Evolutionary conservation across 2,888 invertebrate genomes (phyloP), one percentile per base, ranked within the genome.

Genomic region (Zeuzera pyrina): DNA sequence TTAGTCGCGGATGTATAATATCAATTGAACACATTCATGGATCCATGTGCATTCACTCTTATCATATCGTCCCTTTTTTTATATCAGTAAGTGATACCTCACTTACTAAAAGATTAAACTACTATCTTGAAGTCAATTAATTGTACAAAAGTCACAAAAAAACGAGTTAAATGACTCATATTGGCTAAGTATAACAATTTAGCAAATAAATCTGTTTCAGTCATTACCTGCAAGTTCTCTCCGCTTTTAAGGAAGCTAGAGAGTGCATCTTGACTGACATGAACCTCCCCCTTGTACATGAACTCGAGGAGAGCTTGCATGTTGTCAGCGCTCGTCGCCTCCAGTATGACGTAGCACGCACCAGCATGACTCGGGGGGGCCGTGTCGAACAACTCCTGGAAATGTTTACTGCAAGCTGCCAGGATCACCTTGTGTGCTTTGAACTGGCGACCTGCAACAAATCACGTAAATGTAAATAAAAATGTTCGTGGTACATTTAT

Each of bases 251-350:
- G 88, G 70, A 95, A 95, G 76, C 94, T 93, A 62, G 93, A 93
- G 51, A 95, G 88, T 46, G 93, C 92, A 74, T 95, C 94, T 81
- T 95, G 94, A 54, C 94, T 94, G 58, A 95, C 94, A 71, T 95
- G 94, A 52, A 95, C 95, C 78, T 95, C 95, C 37, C 95, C 95
- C 71, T 94, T 94, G 85, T 95, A 95, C 95, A 95, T 95, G 76
- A 95, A 95, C 78, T 95, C 94, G 47, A 95, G 87, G 46, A 95
- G 86, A 27, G 94, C 94, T 45, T 93, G 91, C 93, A 95, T 94
- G 74, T 95, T 94, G 64, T 92, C 90, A 38, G 94, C 93, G 49
- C 92, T 90, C 50, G 94, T 95, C 45, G 94, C 94, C 74, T 95
- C 94, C 70, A 95, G 85, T 65, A 95, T 94, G 61, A 95, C 93